These are phyloP conservation scores for Brachylomia viminalis DNA, from an alignment of 2,888 invertebrate genomes.

Conservation along the genomic window DNA sequence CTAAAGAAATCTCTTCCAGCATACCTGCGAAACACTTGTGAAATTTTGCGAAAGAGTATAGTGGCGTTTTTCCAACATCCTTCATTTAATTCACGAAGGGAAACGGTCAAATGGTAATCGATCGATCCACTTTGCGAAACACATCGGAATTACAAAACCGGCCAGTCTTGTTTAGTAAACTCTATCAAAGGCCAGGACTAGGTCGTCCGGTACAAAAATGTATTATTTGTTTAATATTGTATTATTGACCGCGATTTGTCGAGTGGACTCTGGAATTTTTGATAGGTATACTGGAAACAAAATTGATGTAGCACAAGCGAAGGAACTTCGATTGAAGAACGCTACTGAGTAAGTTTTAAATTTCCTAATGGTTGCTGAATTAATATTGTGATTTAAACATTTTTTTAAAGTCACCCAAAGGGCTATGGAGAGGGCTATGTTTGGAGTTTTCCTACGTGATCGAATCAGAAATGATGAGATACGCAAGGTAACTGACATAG, in stretches of 20 bases:
- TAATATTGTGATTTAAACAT: neutral
- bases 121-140: constrained; percentile 62
- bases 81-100: constrained; percentile 56
- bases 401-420: too few species aligned
- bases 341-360: constrained; percentile 73
- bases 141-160: constrained; percentile 60
- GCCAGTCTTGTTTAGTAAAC: constrained; percentile 52
- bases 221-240: constrained; percentile 70
- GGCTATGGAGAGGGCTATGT: too few species aligned
- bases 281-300: constrained; percentile 79
- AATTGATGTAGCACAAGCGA: constrained; percentile 70
- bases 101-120: constrained; percentile 37
- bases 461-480: too few species aligned
- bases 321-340: constrained; percentile 71
- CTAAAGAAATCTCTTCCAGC: too few species aligned
- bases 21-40: too few species aligned
- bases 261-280: constrained; percentile 70
- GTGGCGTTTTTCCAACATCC: constrained; percentile 58
- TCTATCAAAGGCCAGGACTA: constrained; percentile 59
- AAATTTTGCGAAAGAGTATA: constrained; percentile 50
- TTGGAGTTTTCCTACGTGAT: too few species aligned
- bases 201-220: constrained; percentile 68
- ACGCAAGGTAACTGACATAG: too few species aligned
- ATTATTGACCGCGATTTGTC: constrained; percentile 70
- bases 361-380: neutral